These are phyloP conservation scores for Micropoecilia bifurca DNA, from an alignment of 2,797 vertebrate species.

Conservation along the genomic window DNA sequence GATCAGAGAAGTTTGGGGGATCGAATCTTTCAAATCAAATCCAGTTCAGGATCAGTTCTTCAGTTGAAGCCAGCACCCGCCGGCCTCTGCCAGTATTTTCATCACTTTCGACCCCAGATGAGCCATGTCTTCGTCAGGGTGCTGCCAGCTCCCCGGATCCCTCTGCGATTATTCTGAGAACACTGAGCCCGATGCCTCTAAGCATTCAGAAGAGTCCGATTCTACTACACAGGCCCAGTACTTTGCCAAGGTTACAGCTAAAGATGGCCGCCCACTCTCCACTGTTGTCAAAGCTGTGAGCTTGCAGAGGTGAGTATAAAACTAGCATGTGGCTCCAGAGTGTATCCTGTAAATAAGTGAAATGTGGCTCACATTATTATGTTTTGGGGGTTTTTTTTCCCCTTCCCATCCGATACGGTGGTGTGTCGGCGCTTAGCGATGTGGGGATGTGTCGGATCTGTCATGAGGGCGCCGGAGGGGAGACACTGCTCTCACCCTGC, in stretches of 20 bases:
- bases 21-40: constrained; percentile 1
- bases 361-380: constrained; percentile 10
- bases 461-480: constrained; percentile 93
- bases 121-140: constrained; percentile 93
- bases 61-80: constrained; percentile 10
- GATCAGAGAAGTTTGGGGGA: constrained; percentile 29
- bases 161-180: constrained; percentile 91
- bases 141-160: constrained; percentile 94
- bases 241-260: constrained; percentile 92
- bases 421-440: constrained; percentile 78
- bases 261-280: constrained; percentile 92
- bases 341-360: not conserved
- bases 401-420: not conserved
- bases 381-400: not conserved
- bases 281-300: constrained; percentile 94
- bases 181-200: constrained; percentile 84
- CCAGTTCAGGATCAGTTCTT: constrained; percentile 35
- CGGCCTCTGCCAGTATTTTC: constrained; percentile 26
- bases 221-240: constrained; percentile 87
- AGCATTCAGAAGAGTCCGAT: constrained; percentile 88
- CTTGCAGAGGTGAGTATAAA: constrained; percentile 85
- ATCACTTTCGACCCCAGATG: constrained; percentile 48
- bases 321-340: not conserved
- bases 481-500: constrained; percentile 93
- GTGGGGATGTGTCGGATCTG: constrained; percentile 98